Percentiles rank a stretch among this genome's conserved stretches.
Conservation (phyloP, 2,888 invertebrate genomes). For the Zaprionus bogoriensis region DNA sequence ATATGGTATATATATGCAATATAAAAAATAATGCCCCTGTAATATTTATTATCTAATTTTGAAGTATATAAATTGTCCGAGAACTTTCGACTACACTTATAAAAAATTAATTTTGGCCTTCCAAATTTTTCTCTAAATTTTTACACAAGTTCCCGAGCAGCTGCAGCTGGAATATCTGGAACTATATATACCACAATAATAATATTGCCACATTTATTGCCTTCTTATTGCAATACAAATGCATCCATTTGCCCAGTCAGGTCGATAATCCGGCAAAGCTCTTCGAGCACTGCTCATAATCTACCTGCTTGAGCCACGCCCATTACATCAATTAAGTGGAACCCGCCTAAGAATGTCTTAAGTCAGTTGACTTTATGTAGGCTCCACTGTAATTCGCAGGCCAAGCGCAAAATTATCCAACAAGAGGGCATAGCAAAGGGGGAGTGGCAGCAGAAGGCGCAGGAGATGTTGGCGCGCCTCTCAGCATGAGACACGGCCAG, state of each 20-base stretch:
- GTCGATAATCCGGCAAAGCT: background rate
- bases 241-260: background rate
- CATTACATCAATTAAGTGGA: background rate
- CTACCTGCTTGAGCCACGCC: background rate
- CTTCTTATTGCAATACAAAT: too few species aligned
- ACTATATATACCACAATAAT: too few species aligned
- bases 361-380: conserved; percentile 14
- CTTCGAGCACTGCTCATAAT: background rate
- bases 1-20: too few species aligned
- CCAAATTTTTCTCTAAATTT: too few species aligned
- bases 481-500: conserved; percentile 18
- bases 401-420: conserved; percentile 64
- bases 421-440: conserved; percentile 37
- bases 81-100: too few species aligned
- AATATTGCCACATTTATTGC: too few species aligned
- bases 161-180: too few species aligned
- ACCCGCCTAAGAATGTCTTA: background rate
- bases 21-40: too few species aligned
- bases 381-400: conserved; percentile 43
- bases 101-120: too few species aligned
- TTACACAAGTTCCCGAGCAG: too few species aligned
- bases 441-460: background rate
- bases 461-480: background rate
- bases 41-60: too few species aligned
- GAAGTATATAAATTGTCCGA: too few species aligned